Evolutionary conservation across 2,888 invertebrate species (phyloP).

Genomic region (Petrolisthes cinctipes): DNA sequence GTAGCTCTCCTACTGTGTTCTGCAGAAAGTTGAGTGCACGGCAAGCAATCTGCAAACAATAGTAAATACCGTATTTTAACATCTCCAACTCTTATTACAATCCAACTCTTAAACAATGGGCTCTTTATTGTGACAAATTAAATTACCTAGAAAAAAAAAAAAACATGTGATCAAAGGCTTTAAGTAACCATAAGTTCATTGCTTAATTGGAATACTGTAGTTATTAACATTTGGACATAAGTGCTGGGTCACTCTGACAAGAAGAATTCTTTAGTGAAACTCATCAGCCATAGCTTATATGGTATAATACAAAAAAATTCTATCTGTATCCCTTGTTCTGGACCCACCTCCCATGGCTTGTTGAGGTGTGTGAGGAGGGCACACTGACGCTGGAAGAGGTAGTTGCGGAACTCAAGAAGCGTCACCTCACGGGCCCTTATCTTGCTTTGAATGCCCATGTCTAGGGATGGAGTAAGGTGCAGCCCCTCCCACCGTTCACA

Average conservation of each 20-base stretch:
- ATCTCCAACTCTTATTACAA: neutral
- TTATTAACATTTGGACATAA: too few relatives aligned
- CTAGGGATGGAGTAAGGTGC: constrained; percentile 71
- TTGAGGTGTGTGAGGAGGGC: constrained; percentile 76
- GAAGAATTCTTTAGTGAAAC: neutral
- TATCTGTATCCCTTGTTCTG: neutral
- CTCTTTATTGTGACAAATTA: too few relatives aligned
- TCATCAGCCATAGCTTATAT: neutral
- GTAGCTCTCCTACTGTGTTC: constrained; percentile 85
- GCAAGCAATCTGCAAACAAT: constrained; percentile 80
- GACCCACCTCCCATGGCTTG: constrained; percentile 81
- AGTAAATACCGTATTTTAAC: constrained; percentile 59
- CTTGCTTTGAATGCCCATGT: constrained; percentile 68
- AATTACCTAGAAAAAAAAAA: too few relatives aligned
- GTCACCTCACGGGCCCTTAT: constrained; percentile 72
- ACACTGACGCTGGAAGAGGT: constrained; percentile 92
- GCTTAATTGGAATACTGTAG: too few relatives aligned
- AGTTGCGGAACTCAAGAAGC: constrained; percentile 90
- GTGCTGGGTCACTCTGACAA: neutral
- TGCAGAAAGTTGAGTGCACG: constrained; percentile 91
- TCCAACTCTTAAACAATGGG: neutral
- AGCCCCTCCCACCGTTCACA: constrained; percentile 88
- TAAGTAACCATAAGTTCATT: too few relatives aligned
- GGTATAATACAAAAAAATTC: neutral
- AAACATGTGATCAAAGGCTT: too few relatives aligned